Evolutionary conservation across 2,888 invertebrate genomes (phyloP).

Genomic region (Myathropa florea): DNA sequence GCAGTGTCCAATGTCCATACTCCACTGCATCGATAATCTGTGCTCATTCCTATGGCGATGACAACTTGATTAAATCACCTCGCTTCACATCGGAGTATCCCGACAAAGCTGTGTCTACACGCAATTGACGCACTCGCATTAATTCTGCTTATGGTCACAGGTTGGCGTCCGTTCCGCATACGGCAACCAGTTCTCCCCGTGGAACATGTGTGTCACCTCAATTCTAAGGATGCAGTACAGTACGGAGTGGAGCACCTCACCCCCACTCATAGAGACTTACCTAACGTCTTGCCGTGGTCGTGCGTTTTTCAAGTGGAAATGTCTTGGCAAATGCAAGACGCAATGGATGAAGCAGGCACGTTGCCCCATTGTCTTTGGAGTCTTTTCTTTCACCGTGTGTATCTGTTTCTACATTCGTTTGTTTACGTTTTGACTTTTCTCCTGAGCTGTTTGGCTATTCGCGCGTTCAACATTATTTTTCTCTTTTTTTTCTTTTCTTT

Average conservation of each 20-base stretch:
- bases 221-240: not conserved
- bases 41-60: not conserved
- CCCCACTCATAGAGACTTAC: not conserved
- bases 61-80: not conserved
- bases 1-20: not conserved
- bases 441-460: constrained; percentile 35
- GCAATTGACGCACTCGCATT: not conserved
- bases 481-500: not conserved
- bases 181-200: not conserved
- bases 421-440: constrained; percentile 34
- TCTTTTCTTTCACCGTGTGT: not conserved
- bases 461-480: constrained; percentile 13
- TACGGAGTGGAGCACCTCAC: not conserved
- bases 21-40: not conserved
- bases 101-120: not conserved
- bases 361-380: not conserved
- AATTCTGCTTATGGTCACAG: not conserved
- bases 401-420: not conserved
- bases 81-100: not conserved
- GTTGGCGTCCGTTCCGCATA: not conserved
- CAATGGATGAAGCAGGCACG: not conserved
- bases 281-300: not conserved
- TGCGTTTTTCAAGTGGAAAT: not conserved
- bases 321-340: not conserved
- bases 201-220: not conserved